A percentile compares a stretch with the other conserved stretches of the same genome.
phyloP scores from a whole-genome alignment of 2,888 invertebrate genomes.

The Oxytorus armatus region DNA sequence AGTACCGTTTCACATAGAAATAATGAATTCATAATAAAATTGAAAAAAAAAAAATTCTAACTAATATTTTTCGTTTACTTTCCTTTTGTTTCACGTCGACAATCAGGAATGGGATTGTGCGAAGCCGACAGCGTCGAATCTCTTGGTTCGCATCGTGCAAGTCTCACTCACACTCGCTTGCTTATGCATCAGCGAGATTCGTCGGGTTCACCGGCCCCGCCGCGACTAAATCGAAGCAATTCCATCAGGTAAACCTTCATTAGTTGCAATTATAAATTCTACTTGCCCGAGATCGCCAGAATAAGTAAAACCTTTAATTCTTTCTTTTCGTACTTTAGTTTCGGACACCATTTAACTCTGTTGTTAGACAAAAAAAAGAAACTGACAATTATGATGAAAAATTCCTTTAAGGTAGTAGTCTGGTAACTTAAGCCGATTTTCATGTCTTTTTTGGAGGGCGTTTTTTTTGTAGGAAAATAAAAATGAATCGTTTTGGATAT shows the following conservation, averaged over 20 bases:
- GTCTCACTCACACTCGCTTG: constrained; percentile 90
- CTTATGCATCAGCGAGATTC: constrained; percentile 86
- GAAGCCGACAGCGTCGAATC: constrained; percentile 97
- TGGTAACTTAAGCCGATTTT: no score
- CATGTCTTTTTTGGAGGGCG: no score
- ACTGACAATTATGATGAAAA: no score
- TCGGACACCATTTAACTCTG: no score
- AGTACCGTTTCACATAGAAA: no score
- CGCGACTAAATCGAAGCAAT: constrained; percentile 94
- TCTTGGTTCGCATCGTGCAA: constrained; percentile 90
- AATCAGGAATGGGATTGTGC: constrained; percentile 86
- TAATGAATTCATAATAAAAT: background rate
- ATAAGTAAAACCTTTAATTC: no score
- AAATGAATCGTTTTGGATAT: no score
- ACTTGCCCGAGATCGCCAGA: background rate
- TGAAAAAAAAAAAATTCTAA: background rate
- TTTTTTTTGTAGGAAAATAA: no score
- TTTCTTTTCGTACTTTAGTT: no score
- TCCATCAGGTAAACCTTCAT: constrained; percentile 91
- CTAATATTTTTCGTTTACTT: constrained; percentile 5
- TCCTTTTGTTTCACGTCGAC: constrained; percentile 36
- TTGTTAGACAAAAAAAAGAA: no score
- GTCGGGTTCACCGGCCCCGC: constrained; percentile 88
- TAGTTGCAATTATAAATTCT: background rate
- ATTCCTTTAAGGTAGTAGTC: no score